phyloP scores from a whole-genome alignment of 2,113 vertebrate species.

The Amphiprion ocellaris region DNA sequence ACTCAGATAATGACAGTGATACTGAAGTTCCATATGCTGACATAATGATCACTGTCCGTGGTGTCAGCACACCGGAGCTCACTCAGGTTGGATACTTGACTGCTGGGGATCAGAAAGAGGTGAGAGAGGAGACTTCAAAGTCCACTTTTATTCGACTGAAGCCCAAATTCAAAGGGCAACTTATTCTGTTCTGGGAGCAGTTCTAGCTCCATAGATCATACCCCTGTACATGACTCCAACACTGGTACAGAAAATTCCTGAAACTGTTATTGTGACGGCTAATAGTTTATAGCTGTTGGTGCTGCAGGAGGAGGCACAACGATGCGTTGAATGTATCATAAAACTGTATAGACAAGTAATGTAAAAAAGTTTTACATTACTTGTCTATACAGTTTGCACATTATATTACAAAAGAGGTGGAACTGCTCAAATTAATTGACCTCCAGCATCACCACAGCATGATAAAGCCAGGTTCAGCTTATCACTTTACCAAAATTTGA shows the following conservation, averaged over 20 bases:
- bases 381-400: neutral
- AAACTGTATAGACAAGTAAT: too few relatives aligned
- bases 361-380: neutral
- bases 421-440: neutral
- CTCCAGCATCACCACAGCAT: conserved; percentile 33
- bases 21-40: conserved; percentile 87
- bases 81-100: conserved; percentile 68
- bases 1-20: conserved; percentile 79
- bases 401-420: neutral
- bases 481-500: conserved; percentile 39
- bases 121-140: conserved; percentile 42
- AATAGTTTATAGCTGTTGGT: neutral
- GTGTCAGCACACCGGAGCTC: conserved; percentile 83
- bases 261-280: neutral
- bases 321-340: neutral
- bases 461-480: conserved; percentile 17
- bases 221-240: neutral
- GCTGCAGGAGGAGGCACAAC: neutral
- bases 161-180: neutral
- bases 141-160: conserved; percentile 4
- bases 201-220: neutral
- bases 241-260: neutral
- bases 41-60: conserved; percentile 84
- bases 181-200: neutral
- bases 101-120: conserved; percentile 69